Conservation (phyloP, 2,797 vertebrate genomes). For the Chrysolophus pictus region DNA sequence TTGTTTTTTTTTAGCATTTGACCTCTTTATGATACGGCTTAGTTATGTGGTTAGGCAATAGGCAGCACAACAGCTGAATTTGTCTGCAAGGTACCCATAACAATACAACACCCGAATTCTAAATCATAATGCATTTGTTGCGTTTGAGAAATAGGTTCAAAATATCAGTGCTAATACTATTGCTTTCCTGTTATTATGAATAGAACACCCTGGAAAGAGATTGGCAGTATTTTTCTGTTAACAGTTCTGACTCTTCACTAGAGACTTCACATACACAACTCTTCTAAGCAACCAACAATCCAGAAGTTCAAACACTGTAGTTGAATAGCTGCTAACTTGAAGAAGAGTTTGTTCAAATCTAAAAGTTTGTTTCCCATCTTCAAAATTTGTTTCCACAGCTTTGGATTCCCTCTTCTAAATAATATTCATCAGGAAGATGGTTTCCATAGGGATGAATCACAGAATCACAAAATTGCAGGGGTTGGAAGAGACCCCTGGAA, state of each 20-base stretch:
- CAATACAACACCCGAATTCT: neutral
- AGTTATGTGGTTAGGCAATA: neutral
- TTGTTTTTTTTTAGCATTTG: neutral
- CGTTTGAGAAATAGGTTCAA: conserved; percentile 13
- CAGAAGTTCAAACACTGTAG: neutral
- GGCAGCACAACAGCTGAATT: neutral
- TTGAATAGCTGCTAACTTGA: neutral
- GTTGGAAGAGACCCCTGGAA: no score
- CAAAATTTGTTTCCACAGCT: neutral
- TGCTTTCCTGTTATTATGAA: neutral
- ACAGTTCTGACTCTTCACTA: neutral
- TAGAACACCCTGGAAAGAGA: neutral
- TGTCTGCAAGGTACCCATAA: neutral
- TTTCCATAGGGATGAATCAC: rapidly evolving
- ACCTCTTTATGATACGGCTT: neutral
- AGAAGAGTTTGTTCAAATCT: neutral
- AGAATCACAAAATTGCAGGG: no score
- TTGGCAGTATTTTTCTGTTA: neutral
- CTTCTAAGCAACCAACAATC: neutral
- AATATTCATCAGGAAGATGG: neutral
- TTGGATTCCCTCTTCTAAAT: neutral
- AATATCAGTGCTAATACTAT: neutral
- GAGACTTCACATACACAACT: neutral
- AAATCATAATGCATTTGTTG: neutral
- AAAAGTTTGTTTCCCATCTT: neutral